Evolutionary conservation across 2,888 invertebrate genomes (phyloP).

Genomic region (Tholera decimalis): DNA sequence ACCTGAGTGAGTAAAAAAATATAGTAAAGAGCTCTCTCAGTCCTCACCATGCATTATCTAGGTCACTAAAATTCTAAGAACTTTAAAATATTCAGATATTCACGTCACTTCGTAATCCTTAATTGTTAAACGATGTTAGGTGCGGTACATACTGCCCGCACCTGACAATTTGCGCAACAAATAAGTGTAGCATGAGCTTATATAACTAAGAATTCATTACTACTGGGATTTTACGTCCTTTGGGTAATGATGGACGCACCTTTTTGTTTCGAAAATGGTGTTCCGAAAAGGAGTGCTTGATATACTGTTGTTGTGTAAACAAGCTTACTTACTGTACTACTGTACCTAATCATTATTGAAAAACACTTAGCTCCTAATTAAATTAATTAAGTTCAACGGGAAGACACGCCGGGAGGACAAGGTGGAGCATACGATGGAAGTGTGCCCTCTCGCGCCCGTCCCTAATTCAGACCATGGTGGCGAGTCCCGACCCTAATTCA

Average conservation of each 20-base stretch:
- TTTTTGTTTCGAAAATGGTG: constrained; percentile 48
- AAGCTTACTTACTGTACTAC: background rate
- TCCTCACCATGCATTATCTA: background rate
- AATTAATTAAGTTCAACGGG: no score
- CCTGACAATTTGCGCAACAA: constrained; percentile 53
- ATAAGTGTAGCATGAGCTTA: constrained; percentile 68
- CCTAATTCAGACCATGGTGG: no score
- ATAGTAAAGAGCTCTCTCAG: background rate
- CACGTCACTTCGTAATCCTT: constrained; percentile 44
- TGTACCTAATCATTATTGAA: no score
- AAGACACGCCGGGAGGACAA: no score
- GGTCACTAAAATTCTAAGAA: constrained; percentile 26
- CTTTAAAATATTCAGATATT: constrained; percentile 42
- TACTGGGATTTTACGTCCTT: constrained; percentile 69
- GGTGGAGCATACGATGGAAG: no score
- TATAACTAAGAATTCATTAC: constrained; percentile 66
- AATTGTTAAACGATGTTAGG: constrained; percentile 76
- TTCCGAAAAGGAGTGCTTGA: constrained; percentile 24
- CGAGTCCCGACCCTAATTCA: no score
- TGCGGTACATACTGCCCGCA: constrained; percentile 55
- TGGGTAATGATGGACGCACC: constrained; percentile 53
- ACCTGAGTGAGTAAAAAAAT: no score
- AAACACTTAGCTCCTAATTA: no score
- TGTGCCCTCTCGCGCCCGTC: no score
- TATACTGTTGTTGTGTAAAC: constrained; percentile 34